phyloP scores from a whole-genome alignment of 2,888 invertebrate species.

The Epinotia demarniana region DNA sequence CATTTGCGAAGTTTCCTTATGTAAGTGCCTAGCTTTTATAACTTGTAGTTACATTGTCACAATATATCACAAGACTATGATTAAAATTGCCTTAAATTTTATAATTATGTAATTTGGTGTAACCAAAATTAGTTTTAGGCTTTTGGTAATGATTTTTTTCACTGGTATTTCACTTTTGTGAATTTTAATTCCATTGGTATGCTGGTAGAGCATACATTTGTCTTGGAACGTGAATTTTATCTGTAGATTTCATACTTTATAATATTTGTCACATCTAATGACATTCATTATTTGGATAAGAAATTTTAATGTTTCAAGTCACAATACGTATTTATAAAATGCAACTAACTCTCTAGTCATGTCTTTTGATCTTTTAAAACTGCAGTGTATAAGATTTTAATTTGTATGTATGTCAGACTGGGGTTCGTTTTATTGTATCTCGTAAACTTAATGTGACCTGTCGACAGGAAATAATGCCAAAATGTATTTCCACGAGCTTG shows the following conservation, averaged over 20 bases:
- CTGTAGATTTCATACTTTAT: neutral
- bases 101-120: constrained; percentile 26
- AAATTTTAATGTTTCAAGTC: constrained; percentile 1
- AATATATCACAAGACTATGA: constrained; percentile 24
- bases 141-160: constrained; percentile 17
- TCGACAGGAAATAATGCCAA: constrained; percentile 22
- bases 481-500: constrained; percentile 10
- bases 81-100: constrained; percentile 22
- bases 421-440: neutral
- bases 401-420: neutral
- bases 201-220: neutral
- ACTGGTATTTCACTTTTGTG: neutral
- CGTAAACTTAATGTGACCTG: neutral
- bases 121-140: constrained; percentile 22
- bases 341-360: constrained; percentile 34
- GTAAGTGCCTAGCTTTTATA: constrained; percentile 54
- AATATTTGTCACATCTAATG: neutral
- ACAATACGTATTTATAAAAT: constrained; percentile 10
- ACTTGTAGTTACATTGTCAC: constrained; percentile 3
- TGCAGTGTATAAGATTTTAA: neutral
- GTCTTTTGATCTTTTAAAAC: constrained; percentile 23
- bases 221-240: neutral
- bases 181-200: neutral
- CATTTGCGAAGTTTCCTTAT: constrained; percentile 55
- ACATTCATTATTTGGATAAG: neutral